Conservation (phyloP, 2,888 invertebrate genomes). For the Drosophila austrosaltans region DNA sequence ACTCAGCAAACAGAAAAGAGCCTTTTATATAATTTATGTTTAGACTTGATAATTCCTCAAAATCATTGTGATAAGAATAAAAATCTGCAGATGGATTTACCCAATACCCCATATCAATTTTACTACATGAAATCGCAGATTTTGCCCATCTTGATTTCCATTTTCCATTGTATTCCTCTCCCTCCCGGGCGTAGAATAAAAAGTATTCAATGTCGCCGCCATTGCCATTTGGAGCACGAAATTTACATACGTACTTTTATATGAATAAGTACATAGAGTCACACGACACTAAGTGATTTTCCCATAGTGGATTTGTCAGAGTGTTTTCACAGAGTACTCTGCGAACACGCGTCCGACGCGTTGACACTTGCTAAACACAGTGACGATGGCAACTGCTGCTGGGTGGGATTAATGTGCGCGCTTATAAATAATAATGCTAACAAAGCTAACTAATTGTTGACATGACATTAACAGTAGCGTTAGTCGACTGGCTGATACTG, state of each 20-base stretch:
- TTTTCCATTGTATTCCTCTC: background rate
- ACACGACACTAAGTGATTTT: slow-evolving; percentile 13
- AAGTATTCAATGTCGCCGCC: background rate
- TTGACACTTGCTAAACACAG: slow-evolving; percentile 16
- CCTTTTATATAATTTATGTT: slow-evolving; percentile 12
- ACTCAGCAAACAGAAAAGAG: slow-evolving; percentile 4
- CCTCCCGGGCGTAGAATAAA: background rate
- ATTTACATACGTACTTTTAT: background rate
- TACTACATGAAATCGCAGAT: slow-evolving; percentile 7
- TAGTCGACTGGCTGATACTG: background rate
- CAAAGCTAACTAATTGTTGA: slow-evolving; percentile 67
- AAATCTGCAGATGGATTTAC: slow-evolving; percentile 6
- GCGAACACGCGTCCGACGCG: slow-evolving; percentile 3
- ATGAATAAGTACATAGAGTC: background rate
- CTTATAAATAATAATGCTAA: slow-evolving; percentile 58
- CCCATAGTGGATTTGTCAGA: slow-evolving; percentile 3
- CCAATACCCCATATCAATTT: background rate
- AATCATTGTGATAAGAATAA: slow-evolving; percentile 11
- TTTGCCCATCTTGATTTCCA: background rate
- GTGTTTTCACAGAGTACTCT: background rate
- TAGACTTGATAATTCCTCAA: slow-evolving; percentile 13
- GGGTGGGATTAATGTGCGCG: slow-evolving; percentile 51
- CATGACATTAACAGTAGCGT: slow-evolving; percentile 56
- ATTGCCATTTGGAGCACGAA: background rate
- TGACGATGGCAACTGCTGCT: slow-evolving; percentile 5